Base-by-base conservation (phyloP, 2,888 invertebrate genomes). In the Erebia ligea region DNA sequence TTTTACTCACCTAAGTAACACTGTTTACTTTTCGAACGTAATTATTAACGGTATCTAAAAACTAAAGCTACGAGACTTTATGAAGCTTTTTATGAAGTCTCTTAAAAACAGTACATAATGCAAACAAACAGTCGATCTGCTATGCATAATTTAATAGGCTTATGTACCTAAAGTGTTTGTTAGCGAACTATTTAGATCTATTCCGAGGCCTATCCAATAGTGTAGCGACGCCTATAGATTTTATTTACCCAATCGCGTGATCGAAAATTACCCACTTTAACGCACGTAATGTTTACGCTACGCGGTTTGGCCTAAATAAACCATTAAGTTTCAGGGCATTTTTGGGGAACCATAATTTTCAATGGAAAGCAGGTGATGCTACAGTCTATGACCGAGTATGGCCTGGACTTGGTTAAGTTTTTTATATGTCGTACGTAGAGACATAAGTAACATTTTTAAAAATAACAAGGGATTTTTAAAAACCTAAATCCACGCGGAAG, bases 171-270 rank as follows among this genome's bases (percentile, higher is more conserved):
- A 54, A 19, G 11, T 2, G 17, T 54, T 19, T 58, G 58, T 15
- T 58, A n/a, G 9, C 34, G 1, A 58, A 58, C 40, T 58, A 58
- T 58, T n/a, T 59, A 59, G 17, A 59, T 50, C 25, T 13, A 59
- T 67, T 71, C 58, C n/a, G 19, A 61, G 54, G 61, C 54, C 48
- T 62, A 65, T 56, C 61, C n/a, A n/a, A 64, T 54, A 59, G 52
- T 71, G 56, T n/a, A 58, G 52, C 52, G 15, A 19, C 19, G n/a
- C n/a, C 34, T 40, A 68, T 68, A 45, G 11, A 67, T 67, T 70
- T 63, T 76, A 73, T 76, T 75, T 72, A 68, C 50, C 73, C 58
- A 58, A 73, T 77, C 67, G 77, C 77, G 77, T 76, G 76, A 69
- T 62, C 54, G 54, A 54, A 54, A 9, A 9, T 54, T 19, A 54